phyloP scores from a whole-genome alignment of 2,797 vertebrate species.

The Masticophis lateralis region DNA sequence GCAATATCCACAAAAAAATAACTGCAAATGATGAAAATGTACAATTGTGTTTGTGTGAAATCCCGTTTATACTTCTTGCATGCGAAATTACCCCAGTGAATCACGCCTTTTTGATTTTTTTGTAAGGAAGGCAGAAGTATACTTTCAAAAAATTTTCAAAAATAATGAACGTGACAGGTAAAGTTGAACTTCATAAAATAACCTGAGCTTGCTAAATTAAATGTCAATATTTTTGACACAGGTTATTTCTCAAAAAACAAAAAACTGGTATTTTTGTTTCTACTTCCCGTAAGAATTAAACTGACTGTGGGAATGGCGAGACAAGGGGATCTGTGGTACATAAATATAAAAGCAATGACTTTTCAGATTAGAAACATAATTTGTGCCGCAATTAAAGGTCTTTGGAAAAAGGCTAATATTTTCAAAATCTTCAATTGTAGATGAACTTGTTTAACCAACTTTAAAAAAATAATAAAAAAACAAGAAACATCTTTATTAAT shows the following conservation, averaged over 20 bases:
- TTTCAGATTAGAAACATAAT: conserved; percentile 59
- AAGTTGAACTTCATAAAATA: conserved; percentile 46
- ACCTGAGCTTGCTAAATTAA: conserved; percentile 21
- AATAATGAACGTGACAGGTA: conserved; percentile 37
- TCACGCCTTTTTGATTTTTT: background rate
- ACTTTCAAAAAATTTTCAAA: conserved; percentile 29
- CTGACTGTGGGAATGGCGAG: conserved; percentile 16
- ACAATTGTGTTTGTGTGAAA: background rate
- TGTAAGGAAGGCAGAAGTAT: conserved; percentile 58
- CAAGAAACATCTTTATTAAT: conserved; percentile 72
- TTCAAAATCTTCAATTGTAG: conserved; percentile 54
- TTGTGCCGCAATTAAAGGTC: conserved; percentile 57
- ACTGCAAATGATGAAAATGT: background rate
- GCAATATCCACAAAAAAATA: background rate
- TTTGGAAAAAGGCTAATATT: conserved; percentile 62
- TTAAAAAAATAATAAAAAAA: conserved; percentile 63
- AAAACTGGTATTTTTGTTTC: conserved; percentile 23
- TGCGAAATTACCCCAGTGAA: background rate
- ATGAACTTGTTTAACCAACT: conserved; percentile 65
- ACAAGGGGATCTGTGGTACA: conserved; percentile 38
- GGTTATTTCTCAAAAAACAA: conserved; percentile 15
- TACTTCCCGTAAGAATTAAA: conserved; percentile 33
- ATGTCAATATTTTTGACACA: conserved; percentile 29
- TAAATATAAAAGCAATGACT: conserved; percentile 41
- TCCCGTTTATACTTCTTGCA: background rate